These are phyloP conservation scores for Sycophila texana DNA, from an alignment of 2,888 invertebrate genomes.

Conservation along the genomic window DNA sequence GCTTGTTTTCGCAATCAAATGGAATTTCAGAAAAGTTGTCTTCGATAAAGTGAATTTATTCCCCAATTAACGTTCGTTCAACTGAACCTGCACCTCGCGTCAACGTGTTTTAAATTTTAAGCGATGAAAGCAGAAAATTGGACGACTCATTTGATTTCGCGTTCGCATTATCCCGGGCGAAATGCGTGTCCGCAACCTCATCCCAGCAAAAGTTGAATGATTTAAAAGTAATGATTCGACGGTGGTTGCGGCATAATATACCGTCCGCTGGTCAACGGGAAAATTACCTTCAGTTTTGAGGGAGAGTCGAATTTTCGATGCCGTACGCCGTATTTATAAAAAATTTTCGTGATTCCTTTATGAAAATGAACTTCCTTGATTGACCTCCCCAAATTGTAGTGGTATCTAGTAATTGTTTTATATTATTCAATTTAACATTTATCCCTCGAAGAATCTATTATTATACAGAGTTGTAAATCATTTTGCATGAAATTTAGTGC, in stretches of 20 bases:
- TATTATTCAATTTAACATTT: neutral
- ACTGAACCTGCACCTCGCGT: neutral
- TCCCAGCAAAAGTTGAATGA: neutral
- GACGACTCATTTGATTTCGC: conserved; percentile 9
- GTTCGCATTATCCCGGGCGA: neutral
- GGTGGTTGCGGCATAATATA: neutral
- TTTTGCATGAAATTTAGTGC: too few relatives aligned
- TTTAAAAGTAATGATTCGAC: conserved; percentile 20
- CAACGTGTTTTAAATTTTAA: neutral
- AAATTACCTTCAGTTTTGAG: neutral
- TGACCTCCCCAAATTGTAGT: neutral
- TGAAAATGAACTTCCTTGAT: neutral
- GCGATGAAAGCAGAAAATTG: conserved; percentile 8
- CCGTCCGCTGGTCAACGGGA: neutral
- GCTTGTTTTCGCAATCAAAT: too few relatives aligned
- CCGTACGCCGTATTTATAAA: neutral
- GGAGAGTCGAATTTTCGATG: neutral
- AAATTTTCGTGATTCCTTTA: neutral
- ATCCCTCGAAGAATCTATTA: too few relatives aligned
- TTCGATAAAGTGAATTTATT: too few relatives aligned
- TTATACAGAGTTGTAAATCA: too few relatives aligned
- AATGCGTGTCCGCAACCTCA: neutral
- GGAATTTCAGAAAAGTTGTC: too few relatives aligned
- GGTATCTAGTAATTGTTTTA: neutral
- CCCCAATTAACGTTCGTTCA: neutral